Conservation (phyloP, 2,113 vertebrate genomes). For the Lota lota region DNA sequence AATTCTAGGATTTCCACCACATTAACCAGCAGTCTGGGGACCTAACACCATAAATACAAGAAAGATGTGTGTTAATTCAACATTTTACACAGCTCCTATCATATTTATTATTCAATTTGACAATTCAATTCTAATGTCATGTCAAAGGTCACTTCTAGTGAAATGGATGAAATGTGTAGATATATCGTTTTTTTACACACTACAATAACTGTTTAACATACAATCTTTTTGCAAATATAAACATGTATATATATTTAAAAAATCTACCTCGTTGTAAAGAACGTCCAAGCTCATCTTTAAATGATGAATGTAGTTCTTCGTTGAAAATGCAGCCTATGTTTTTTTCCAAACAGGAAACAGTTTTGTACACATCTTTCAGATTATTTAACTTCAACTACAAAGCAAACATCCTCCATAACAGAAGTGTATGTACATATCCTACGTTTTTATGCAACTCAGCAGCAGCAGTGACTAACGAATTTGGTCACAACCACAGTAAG, state of each 20-base stretch:
- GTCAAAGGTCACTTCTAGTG: neutral
- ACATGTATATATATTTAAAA: neutral
- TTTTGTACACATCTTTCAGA: too few species aligned
- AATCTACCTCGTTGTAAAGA: slow-evolving; percentile 82
- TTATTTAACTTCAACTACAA: too few species aligned
- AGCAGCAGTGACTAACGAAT: too few species aligned
- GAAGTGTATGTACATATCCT: too few species aligned
- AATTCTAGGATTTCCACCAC: slow-evolving; percentile 83
- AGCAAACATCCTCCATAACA: too few species aligned
- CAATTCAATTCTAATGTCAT: too few species aligned
- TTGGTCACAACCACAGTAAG: too few species aligned
- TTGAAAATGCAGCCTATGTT: slow-evolving; percentile 71
- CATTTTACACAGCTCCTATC: neutral
- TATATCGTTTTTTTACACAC: neutral
- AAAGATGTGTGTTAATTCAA: slow-evolving; percentile 8
- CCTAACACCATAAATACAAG: slow-evolving; percentile 62
- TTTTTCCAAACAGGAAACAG: slow-evolving; percentile 5
- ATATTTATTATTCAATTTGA: too few species aligned
- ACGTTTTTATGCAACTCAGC: too few species aligned
- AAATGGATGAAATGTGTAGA: neutral
- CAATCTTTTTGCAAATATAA: slow-evolving; percentile 10
- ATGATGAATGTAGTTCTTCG: slow-evolving; percentile 75
- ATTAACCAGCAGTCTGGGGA: slow-evolving; percentile 84
- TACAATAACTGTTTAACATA: neutral
- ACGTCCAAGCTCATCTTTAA: slow-evolving; percentile 81